Evolutionary conservation across 2,797 vertebrate species (phyloP).

Genomic region (Melanotaenia boesemani): DNA sequence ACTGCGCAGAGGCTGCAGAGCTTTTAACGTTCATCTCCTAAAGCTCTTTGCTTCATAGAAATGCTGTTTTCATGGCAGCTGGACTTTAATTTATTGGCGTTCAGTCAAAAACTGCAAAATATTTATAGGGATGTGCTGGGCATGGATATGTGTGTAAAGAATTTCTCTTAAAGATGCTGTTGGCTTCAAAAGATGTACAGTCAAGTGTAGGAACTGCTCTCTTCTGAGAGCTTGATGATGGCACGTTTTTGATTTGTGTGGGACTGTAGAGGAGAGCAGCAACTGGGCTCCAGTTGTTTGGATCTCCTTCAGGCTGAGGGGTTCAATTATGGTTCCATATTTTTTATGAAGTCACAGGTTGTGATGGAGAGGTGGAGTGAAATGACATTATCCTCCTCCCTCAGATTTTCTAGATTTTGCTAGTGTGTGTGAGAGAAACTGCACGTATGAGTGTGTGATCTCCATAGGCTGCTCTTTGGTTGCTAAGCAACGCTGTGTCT

Average conservation of each 20-base stretch:
- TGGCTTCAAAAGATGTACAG: background rate
- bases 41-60: slow-evolving; percentile 57
- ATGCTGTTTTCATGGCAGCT: slow-evolving; percentile 60
- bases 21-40: slow-evolving; percentile 66
- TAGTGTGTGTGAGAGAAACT: slow-evolving; percentile 26
- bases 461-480: slow-evolving; percentile 70
- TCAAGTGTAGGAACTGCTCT: background rate
- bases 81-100: slow-evolving; percentile 29
- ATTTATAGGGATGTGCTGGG: slow-evolving; percentile 26
- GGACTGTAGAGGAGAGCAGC: slow-evolving; percentile 2
- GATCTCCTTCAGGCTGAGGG: slow-evolving; percentile 26
- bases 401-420: slow-evolving; percentile 65
- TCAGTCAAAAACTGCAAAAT: slow-evolving; percentile 35
- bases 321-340: slow-evolving; percentile 27
- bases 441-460: slow-evolving; percentile 42
- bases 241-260: slow-evolving; percentile 2
- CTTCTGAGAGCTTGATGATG: background rate
- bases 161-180: background rate
- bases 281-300: slow-evolving; percentile 25
- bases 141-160: background rate
- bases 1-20: slow-evolving; percentile 51
- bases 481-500: slow-evolving; percentile 79
- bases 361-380: slow-evolving; percentile 40
- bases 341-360: slow-evolving; percentile 41
- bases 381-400: slow-evolving; percentile 59